A percentile compares a stretch with the other conserved stretches of the same genome.
Evolutionary conservation across 2,888 invertebrate species (phyloP).

Genomic region (Polylopha cassiicola): DNA sequence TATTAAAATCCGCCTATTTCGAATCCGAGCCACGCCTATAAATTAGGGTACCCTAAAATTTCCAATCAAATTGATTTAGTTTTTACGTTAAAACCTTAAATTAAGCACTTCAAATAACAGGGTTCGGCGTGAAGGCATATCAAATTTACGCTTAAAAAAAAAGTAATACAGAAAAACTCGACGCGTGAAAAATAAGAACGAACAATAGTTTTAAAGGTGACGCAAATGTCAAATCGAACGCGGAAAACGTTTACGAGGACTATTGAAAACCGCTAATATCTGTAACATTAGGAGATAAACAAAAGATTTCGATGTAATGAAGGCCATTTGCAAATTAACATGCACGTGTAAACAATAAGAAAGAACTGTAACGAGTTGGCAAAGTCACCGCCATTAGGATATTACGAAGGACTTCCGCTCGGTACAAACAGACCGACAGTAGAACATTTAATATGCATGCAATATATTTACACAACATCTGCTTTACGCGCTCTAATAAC

Average conservation of each 20-base stretch:
- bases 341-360: conserved; percentile 25
- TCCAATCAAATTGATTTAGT: conserved; percentile 45
- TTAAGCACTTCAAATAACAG: conserved; percentile 8
- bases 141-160: conserved; percentile 41
- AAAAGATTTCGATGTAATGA: conserved; percentile 13
- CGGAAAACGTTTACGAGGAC: no score
- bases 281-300: conserved; percentile 12
- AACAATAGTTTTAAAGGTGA: no score
- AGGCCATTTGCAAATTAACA: conserved; percentile 34
- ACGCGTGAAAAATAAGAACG: no score
- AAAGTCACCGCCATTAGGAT: conserved; percentile 43
- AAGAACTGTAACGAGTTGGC: conserved; percentile 27
- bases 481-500: conserved; percentile 24
- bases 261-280: conserved; percentile 5
- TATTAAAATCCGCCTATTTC: no score
- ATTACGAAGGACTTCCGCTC: conserved; percentile 46
- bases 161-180: conserved; percentile 36
- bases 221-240: no score
- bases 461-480: conserved; percentile 27
- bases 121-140: conserved; percentile 8
- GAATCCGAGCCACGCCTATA: conserved; percentile 13
- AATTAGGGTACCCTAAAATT: conserved; percentile 37
- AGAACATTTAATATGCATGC: conserved; percentile 30
- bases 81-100: conserved; percentile 14
- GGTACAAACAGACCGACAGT: conserved; percentile 29